Evolutionary conservation across 2,113 vertebrate species (phyloP).

Genomic region (Parus major): DNA sequence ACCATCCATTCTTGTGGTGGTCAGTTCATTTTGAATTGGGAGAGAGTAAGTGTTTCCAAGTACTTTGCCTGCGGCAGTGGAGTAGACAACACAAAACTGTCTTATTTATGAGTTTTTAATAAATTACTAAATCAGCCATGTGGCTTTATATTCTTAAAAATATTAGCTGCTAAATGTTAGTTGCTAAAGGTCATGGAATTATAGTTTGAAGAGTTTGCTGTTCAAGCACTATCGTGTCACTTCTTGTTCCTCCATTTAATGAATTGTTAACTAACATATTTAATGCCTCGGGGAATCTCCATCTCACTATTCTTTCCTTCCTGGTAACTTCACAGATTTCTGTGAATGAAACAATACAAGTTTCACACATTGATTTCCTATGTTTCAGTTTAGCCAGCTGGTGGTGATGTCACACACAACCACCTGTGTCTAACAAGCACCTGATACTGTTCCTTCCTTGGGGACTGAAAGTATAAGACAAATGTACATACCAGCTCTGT

Average conservation of each 20-base stretch:
- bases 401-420: conserved; percentile 22
- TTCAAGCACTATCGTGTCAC: neutral
- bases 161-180: neutral
- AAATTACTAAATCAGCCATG: neutral
- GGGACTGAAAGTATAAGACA: neutral
- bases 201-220: neutral
- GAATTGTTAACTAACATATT: neutral
- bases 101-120: neutral
- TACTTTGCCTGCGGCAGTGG: neutral
- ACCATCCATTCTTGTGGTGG: neutral
- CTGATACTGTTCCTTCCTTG: neutral
- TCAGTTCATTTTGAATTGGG: conserved; percentile 5
- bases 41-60: neutral
- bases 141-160: conserved; percentile 5
- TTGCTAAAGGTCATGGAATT: conserved; percentile 49
- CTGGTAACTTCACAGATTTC: conserved; percentile 3
- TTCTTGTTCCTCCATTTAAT: conserved; percentile 17
- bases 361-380: conserved; percentile 16
- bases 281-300: neutral
- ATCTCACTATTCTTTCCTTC: conserved; percentile 8
- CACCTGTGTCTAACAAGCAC: conserved; percentile 10
- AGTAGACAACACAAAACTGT: conserved; percentile 11
- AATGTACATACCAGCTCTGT: neutral
- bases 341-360: conserved; percentile 22
- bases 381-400: conserved; percentile 17